These are phyloP conservation scores for Urocyon cinereoargenteus DNA, from an alignment of 2,797 vertebrate genomes.

Conservation along the genomic window DNA sequence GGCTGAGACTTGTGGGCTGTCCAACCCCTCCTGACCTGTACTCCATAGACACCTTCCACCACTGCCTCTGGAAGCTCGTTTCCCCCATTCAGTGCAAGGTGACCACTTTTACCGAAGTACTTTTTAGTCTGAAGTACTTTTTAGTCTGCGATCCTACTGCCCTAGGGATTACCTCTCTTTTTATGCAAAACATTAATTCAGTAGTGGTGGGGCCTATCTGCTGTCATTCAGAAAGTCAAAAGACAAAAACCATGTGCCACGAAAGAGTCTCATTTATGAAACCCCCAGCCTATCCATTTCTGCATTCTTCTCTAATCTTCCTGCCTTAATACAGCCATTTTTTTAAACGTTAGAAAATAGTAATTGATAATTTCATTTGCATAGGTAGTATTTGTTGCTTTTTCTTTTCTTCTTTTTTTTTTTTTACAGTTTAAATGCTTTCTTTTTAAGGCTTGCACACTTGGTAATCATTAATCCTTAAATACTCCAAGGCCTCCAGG, in stretches of 20 bases:
- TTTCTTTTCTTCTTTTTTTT: neutral
- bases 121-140: neutral
- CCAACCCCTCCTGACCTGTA: neutral
- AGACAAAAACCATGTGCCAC: neutral
- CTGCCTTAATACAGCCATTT: neutral
- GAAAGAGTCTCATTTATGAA: neutral
- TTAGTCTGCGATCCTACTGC: neutral
- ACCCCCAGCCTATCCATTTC: neutral
- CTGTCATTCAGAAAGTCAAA: neutral
- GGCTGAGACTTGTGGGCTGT: neutral
- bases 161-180: neutral
- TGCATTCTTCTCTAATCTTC: neutral
- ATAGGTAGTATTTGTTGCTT: neutral
- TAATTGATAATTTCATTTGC: neutral
- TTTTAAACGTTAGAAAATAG: neutral
- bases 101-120: neutral
- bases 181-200: neutral
- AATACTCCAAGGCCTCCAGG: neutral
- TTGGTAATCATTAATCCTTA: slow-evolving; percentile 34
- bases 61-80: neutral
- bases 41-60: neutral
- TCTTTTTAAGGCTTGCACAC: slow-evolving; percentile 3
- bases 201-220: neutral
- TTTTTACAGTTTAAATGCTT: slow-evolving; percentile 38
- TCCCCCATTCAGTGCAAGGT: neutral